A percentile compares a stretch with the other conserved stretches of the same genome.
Conservation (phyloP, 2,113 vertebrate species). For the Bos javanicus region DNA sequence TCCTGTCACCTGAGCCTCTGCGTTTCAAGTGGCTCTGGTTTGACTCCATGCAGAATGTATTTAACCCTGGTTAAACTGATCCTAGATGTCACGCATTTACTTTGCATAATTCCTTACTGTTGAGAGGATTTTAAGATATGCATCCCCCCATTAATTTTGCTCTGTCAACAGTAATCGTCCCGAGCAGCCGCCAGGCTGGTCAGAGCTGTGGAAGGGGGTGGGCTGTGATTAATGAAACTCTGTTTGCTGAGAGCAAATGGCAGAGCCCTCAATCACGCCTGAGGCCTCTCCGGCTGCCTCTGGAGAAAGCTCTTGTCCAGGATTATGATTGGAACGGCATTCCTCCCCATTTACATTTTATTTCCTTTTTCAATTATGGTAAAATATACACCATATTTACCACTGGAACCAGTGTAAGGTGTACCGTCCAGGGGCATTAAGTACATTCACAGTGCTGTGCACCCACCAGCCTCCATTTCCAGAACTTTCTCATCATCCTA, state of each 20-base stretch:
- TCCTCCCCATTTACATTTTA: not conserved
- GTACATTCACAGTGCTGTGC: not conserved
- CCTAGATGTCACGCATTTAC: not conserved
- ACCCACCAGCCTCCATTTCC: not conserved
- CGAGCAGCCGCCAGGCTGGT: not conserved
- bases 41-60: not conserved
- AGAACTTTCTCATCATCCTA: not conserved
- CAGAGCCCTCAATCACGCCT: not conserved
- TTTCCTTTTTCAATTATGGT: not conserved
- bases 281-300: not conserved
- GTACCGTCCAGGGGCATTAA: not conserved
- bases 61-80: not conserved
- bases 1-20: not conserved
- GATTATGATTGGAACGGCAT: not conserved
- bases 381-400: not conserved
- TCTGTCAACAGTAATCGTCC: not conserved
- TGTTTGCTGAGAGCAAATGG: constrained; percentile 35
- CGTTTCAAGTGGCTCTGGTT: not conserved
- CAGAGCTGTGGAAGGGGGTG: no score
- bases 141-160: not conserved
- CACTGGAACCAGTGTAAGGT: not conserved
- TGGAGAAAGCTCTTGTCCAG: not conserved
- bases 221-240: constrained; percentile 15
- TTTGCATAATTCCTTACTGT: constrained; percentile 32
- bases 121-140: not conserved